Conservation (phyloP, 2,113 vertebrate genomes). For the Ailuropoda melanoleuca region DNA sequence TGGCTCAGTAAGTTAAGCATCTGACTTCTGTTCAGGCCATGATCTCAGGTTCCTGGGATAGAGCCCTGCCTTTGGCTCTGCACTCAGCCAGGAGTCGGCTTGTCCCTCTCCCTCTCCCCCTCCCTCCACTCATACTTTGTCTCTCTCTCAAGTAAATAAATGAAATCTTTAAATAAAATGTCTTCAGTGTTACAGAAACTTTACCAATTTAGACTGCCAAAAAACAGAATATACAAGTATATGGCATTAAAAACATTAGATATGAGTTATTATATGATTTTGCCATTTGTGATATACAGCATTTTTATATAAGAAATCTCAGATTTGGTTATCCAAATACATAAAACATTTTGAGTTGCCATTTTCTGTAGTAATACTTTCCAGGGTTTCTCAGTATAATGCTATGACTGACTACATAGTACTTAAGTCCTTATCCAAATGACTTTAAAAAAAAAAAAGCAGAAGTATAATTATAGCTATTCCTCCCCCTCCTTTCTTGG, state of each 20-base stretch:
- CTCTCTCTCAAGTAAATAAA: background rate
- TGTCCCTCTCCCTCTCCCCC: background rate
- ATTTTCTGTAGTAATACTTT: slow-evolving; percentile 7
- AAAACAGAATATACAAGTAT: background rate
- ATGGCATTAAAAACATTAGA: background rate
- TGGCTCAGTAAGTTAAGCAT: background rate
- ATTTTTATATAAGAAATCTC: background rate
- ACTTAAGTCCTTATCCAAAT: background rate
- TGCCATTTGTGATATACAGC: background rate
- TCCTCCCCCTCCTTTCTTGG: background rate
- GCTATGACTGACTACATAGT: background rate
- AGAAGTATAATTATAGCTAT: background rate
- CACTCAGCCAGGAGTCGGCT: background rate
- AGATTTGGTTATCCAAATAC: background rate
- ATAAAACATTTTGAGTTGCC: background rate
- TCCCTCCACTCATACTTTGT: background rate
- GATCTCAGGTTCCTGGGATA: background rate
- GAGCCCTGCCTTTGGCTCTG: background rate
- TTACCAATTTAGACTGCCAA: background rate
- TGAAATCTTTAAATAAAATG: background rate
- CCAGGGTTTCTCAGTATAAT: background rate
- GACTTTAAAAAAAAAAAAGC: background rate
- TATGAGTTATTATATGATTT: background rate
- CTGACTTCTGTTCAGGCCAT: background rate
- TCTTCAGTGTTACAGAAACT: background rate